Percentiles rank a stretch among this genome's conserved stretches.
These are phyloP conservation scores for Crypturellus undulatus DNA, from an alignment of 2,113 vertebrate species.

Conservation along the genomic window DNA sequence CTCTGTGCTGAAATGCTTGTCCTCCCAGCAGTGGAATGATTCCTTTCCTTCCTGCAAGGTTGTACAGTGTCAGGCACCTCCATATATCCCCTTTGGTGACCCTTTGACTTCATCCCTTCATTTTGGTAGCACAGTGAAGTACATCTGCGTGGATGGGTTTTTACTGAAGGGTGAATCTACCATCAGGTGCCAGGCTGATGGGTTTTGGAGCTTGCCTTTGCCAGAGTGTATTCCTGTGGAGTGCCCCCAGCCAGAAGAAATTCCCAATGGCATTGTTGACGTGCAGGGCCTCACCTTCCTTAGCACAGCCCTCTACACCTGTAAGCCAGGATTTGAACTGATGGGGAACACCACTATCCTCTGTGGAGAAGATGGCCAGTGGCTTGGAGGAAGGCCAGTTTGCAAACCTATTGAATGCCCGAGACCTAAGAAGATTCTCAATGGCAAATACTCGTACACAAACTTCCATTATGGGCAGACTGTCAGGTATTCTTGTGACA, in stretches of 20 bases:
- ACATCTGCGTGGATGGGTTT: slow-evolving; percentile 92
- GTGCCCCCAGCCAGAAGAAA: slow-evolving; percentile 93
- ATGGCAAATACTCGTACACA: slow-evolving; percentile 85
- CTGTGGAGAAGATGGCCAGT: slow-evolving; percentile 92
- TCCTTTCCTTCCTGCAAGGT: slow-evolving; percentile 91
- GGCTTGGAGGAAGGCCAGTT: slow-evolving; percentile 90
- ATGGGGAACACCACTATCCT: slow-evolving; percentile 89
- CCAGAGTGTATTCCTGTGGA: slow-evolving; percentile 94
- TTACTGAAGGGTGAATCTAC: slow-evolving; percentile 80
- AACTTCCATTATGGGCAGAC: slow-evolving; percentile 88
- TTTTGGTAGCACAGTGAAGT: slow-evolving; percentile 85
- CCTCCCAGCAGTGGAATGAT: slow-evolving; percentile 91
- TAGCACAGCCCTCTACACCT: slow-evolving; percentile 93
- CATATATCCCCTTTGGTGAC: slow-evolving; percentile 88
- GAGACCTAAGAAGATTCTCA: slow-evolving; percentile 83
- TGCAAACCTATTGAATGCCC: slow-evolving; percentile 91
- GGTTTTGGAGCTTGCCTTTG: slow-evolving; percentile 88
- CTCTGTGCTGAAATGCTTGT: slow-evolving; percentile 86
- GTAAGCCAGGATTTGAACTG: slow-evolving; percentile 90
- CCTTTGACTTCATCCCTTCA: slow-evolving; percentile 77
- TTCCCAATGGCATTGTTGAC: slow-evolving; percentile 91
- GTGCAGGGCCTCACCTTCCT: slow-evolving; percentile 97
- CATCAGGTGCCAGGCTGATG: slow-evolving; percentile 84
- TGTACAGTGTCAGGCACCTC: slow-evolving; percentile 86
- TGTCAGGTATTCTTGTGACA: slow-evolving; percentile 87